Evolutionary conservation across 2,797 vertebrate genomes (phyloP).

Genomic region (Thalassophryne amazonica): DNA sequence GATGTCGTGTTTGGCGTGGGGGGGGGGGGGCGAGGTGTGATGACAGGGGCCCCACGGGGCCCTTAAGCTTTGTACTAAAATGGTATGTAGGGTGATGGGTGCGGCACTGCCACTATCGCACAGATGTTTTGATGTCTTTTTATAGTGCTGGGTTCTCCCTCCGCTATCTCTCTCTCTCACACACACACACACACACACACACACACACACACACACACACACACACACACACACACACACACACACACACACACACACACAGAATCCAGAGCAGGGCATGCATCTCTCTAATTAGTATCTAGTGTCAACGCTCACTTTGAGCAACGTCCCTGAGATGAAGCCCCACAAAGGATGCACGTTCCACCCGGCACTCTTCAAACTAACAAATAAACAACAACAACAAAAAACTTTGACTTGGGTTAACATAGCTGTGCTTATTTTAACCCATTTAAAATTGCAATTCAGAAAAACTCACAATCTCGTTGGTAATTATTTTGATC

Average conservation of each 20-base stretch:
- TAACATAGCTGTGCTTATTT: too few relatives aligned
- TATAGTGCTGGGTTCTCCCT: slow-evolving; percentile 45
- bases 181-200: slow-evolving; percentile 2
- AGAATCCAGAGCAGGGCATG: slow-evolving; percentile 34
- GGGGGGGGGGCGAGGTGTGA: neutral
- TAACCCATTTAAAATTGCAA: too few relatives aligned
- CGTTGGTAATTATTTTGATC: too few relatives aligned
- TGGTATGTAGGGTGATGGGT: slow-evolving; percentile 34
- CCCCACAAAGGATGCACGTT: too few relatives aligned
- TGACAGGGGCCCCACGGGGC: neutral
- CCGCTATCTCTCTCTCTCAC: slow-evolving; percentile 18
- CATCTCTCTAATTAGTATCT: slow-evolving; percentile 52
- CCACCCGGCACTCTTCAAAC: too few relatives aligned
- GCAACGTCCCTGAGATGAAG: too few relatives aligned
- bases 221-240: slow-evolving; percentile 2
- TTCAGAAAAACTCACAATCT: too few relatives aligned
- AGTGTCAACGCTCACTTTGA: slow-evolving; percentile 39
- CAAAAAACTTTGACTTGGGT: too few relatives aligned
- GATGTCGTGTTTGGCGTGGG: slow-evolving; percentile 1
- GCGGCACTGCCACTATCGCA: slow-evolving; percentile 7
- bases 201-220: slow-evolving; percentile 2
- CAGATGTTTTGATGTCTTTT: slow-evolving; percentile 68
- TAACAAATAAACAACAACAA: too few relatives aligned
- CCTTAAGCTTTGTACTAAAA: slow-evolving; percentile 41
- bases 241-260: slow-evolving; percentile 3